Base-by-base conservation (phyloP, 2,888 invertebrate genomes). In the Mellilla xanthometata region DNA sequence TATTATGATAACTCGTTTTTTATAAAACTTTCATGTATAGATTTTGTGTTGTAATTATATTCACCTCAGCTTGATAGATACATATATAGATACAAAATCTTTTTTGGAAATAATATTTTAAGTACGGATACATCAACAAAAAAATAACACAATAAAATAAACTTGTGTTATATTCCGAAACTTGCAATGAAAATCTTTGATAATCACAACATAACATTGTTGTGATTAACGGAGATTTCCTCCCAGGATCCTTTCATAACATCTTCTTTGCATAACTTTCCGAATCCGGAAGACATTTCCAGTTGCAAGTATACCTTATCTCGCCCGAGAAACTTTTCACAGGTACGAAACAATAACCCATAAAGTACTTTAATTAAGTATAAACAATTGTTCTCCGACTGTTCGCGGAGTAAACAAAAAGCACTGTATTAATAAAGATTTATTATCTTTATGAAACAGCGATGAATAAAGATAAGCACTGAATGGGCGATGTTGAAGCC, bases 381-480 rank as follows among this genome's bases (percentile, higher is more conserved):
- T 33, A 33, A 33, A 27, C 40, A 28, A 28, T 26, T 12, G 31
- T 13, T 13, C 12, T n/a, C n/a, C n/a, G 58, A 49, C 59, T 51
- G 62, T 64, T 65, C 59, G 55, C 63, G 65, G 63, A 55, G 44
- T 56, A 50, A 64, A 61, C 62, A 63, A 69, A 68, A 13, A 33
- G 22, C 8, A 23, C 23, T 23, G 23, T 28, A 67, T 64, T 62
- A 62, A 64, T 60, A 49, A 56, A 50, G 54, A 61, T 62, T 68
- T 64, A 64, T 57, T 39, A 53, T 57, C 54, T 58, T 56, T 40
- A 44, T 51, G 47, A 51, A 60, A 57, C 48, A 31, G 22, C 41
- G 48, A 67, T 67, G 68, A 67, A 67, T 67, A 68, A 67, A 67
- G 68, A 69, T 68, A 55, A 56, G 53, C 49, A 58, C 54, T 57